Percentiles rank a stretch among this genome's conserved stretches.
Conservation (phyloP, 2,888 invertebrate genomes). For the Eilema depressum region DNA sequence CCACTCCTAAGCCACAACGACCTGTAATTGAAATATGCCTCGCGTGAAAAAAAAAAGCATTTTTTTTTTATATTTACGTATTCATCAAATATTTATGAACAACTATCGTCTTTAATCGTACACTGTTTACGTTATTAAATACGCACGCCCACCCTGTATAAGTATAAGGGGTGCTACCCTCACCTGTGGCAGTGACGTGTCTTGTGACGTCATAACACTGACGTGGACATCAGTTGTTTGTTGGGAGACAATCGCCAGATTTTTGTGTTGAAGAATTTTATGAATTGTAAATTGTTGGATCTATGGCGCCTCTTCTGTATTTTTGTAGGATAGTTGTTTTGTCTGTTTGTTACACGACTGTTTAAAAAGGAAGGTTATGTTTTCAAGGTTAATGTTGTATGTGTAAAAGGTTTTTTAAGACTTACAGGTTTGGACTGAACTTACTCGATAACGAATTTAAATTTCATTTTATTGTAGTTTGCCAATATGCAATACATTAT, state of each 20-base stretch:
- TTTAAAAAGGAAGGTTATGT: too few species aligned
- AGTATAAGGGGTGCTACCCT: background rate
- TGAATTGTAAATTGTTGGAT: background rate
- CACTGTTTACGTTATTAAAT: constrained; percentile 9
- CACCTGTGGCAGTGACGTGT: background rate
- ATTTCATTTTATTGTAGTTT: too few species aligned
- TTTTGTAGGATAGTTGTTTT: background rate
- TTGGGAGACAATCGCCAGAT: background rate
- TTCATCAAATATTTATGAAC: background rate
- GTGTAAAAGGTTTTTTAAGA: too few species aligned
- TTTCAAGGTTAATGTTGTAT: too few species aligned
- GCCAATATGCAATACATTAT: too few species aligned
- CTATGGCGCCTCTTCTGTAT: background rate
- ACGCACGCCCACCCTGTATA: background rate
- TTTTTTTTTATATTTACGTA: background rate
- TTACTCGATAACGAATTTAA: too few species aligned
- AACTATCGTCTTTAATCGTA: background rate
- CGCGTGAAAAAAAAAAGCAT: background rate
- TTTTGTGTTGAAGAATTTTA: background rate
- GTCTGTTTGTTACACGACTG: background rate
- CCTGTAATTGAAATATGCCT: too few species aligned
- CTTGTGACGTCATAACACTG: background rate
- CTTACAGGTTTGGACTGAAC: too few species aligned
- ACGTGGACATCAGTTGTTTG: constrained; percentile 1
- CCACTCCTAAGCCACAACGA: too few species aligned